Conservation (phyloP, 2,113 vertebrate species). For the Chascanopsetta lugubris region DNA sequence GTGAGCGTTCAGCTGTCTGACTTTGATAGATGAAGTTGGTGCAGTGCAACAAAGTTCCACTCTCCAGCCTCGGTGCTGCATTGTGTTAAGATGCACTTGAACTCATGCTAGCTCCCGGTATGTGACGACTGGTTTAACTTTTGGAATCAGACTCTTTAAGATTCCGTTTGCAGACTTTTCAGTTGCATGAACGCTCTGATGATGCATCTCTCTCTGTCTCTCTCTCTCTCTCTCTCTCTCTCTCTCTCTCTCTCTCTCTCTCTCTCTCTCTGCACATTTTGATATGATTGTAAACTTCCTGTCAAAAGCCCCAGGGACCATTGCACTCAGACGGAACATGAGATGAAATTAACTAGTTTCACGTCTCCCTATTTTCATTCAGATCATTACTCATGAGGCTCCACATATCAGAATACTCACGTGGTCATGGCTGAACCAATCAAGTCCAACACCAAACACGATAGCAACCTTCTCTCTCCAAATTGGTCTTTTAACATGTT, state of each 20-base stretch:
- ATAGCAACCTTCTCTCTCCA: slow-evolving; percentile 9
- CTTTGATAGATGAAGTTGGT: background rate
- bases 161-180: no score
- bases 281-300: slow-evolving; percentile 64
- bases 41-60: background rate
- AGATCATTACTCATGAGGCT: slow-evolving; percentile 32
- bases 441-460: background rate
- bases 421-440: slow-evolving; percentile 34
- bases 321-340: slow-evolving; percentile 29
- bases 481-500: slow-evolving; percentile 54
- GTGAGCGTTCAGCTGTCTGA: background rate
- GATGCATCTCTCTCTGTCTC: slow-evolving; percentile 17
- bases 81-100: background rate
- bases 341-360: slow-evolving; percentile 51
- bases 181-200: slow-evolving; percentile 7
- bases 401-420: background rate
- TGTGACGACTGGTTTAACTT: background rate
- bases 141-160: no score
- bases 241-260: background rate
- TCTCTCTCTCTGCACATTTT: slow-evolving; percentile 38
- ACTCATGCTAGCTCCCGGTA: background rate
- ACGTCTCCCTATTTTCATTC: slow-evolving; percentile 30
- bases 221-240: slow-evolving; percentile 1
- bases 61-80: no score
- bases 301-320: slow-evolving; percentile 42